phyloP scores from a whole-genome alignment of 2,113 vertebrate species.

The Cinclus cinclus region DNA sequence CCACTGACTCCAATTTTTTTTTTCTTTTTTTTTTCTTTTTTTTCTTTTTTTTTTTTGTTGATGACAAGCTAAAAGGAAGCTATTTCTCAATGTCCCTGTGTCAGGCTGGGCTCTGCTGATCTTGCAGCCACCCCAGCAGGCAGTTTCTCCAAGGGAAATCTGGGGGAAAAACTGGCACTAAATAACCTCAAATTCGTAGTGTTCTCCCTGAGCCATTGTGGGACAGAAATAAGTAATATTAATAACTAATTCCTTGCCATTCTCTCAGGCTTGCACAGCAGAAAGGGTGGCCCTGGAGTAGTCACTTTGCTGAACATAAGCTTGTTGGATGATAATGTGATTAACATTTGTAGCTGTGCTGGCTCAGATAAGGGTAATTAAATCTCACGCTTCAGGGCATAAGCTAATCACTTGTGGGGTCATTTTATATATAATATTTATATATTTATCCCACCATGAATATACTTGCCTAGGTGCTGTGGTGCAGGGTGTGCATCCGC shows the following conservation, averaged over 20 bases:
- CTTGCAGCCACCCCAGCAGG: neutral
- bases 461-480: neutral
- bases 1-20: neutral
- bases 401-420: conserved; percentile 57
- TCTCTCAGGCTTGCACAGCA: neutral
- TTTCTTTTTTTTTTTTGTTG: neutral
- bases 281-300: neutral
- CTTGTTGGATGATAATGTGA: conserved; percentile 51
- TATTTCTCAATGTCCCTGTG: neutral
- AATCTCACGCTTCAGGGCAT: conserved; percentile 51
- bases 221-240: neutral
- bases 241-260: neutral
- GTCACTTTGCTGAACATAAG: conserved; percentile 43
- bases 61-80: neutral
- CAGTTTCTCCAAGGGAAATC: neutral
- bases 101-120: neutral
- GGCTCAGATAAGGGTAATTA: conserved; percentile 66
- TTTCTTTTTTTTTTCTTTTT: neutral
- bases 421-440: neutral
- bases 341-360: conserved; percentile 58
- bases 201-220: neutral
- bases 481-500: rapidly evolving
- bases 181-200: neutral
- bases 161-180: neutral
- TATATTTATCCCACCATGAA: neutral